Conservation (phyloP, 2,888 invertebrate species). For the Pachliopta kotzebuea region DNA sequence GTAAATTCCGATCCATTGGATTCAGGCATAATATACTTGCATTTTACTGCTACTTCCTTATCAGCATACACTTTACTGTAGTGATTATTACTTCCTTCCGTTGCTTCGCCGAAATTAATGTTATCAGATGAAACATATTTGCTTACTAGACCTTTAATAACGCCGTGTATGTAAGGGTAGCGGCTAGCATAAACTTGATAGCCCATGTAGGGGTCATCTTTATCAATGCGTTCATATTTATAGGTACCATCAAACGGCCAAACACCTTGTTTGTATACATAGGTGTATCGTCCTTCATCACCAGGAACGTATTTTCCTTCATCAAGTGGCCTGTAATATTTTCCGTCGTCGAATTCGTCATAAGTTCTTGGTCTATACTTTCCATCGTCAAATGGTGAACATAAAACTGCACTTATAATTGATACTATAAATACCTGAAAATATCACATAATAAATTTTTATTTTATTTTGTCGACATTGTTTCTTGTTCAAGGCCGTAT, state of each 20-base stretch:
- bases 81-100: constrained; percentile 48
- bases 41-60: constrained; percentile 60
- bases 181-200: constrained; percentile 58
- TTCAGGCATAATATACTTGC: constrained; percentile 52
- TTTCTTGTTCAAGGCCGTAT: too few relatives aligned
- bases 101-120: constrained; percentile 48
- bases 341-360: constrained; percentile 60
- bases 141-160: constrained; percentile 55
- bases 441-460: not conserved
- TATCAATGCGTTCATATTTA: constrained; percentile 42
- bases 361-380: constrained; percentile 61
- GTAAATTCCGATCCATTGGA: constrained; percentile 49
- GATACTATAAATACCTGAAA: constrained; percentile 55
- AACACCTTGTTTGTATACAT: constrained; percentile 39
- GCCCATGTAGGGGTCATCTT: constrained; percentile 51
- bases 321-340: constrained; percentile 61
- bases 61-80: constrained; percentile 53
- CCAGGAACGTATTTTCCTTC: constrained; percentile 79
- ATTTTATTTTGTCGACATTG: too few relatives aligned
- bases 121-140: constrained; percentile 59
- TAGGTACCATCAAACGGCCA: constrained; percentile 40
- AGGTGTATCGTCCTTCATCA: constrained; percentile 46
- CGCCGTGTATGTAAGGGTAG: constrained; percentile 62
- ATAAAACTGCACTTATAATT: constrained; percentile 46
- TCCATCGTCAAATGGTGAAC: constrained; percentile 52